Evolutionary conservation across 2,888 invertebrate genomes (phyloP), one percentile per base, ranked within the genome.

Genomic region (Caradrina kadenii): DNA sequence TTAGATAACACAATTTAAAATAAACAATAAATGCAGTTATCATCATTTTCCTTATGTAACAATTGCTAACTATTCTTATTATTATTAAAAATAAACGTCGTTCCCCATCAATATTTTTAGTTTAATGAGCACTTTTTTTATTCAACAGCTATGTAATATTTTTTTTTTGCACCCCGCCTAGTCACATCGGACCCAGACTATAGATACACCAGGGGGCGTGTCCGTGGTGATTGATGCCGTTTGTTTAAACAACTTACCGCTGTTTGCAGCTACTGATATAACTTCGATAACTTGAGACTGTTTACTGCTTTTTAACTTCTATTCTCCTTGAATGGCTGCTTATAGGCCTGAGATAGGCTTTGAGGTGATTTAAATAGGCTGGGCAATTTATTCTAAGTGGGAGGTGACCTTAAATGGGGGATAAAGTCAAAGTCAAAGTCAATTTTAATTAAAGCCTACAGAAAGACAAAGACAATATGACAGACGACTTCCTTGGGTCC

Each of bases 211-310:
- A 1, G 35, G 69, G 88, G 92, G 92, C 90, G 92, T 74, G 81
- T 69, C 86, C 66, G 74, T 68, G 63, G 89, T 93, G 94, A 94
- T 92, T 91, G 94, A 94, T 94, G 92, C 86, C 87, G 89, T 90
- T 91, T 91, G 92, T 92, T 92, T 93, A 92, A 93, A 93, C 93
- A 92, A 90, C 85, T 87, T 82, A 82, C 83, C 76, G 82, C 63
- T 81, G 76, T 78, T 74, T 66, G 78, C 73, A 70, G 84, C 73
- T 77, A 81, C 79, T 71, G 86, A 85, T 82, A 83, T 19, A 10
- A 55, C 70, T 80, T 70, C 66, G 80, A 78, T 78, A 78, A 58
- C 77, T 78, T 76, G 63, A 81, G 82, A 75, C 71, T 75, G 75
- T 69, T 39, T 71, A 60, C 65, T 68, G 53, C 54, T 50, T 76